phyloP scores from a whole-genome alignment of 1,140 invertebrate species.

The Pseudomyrmex dendroicus region DNA sequence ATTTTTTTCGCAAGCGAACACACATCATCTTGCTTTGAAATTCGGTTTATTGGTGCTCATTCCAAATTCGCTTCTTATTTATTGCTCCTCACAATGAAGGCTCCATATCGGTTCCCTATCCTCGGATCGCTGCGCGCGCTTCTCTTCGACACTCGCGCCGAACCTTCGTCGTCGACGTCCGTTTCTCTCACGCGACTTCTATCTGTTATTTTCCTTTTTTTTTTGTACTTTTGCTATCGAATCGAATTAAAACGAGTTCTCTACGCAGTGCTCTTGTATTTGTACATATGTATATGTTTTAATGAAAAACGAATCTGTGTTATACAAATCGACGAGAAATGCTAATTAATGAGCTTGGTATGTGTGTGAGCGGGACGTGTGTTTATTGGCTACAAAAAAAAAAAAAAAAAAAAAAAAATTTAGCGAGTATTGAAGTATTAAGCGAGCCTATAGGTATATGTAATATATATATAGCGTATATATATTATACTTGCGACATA shows the following conservation, averaged over 20 bases:
- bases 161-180: not conserved
- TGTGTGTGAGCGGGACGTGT: not conserved
- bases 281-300: constrained; percentile 44
- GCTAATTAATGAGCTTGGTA: constrained; percentile 53
- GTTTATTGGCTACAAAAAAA: too few species aligned
- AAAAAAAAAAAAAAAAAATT: constrained; percentile 8
- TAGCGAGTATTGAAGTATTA: constrained; percentile 63
- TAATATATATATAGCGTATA: constrained; percentile 60
- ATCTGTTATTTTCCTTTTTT: constrained; percentile 1
- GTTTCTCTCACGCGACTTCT: constrained; percentile 7
- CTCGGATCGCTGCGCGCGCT: too few species aligned
- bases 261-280: constrained; percentile 50
- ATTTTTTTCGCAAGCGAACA: too few species aligned
- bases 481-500: constrained; percentile 61
- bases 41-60: not conserved
- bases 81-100: not conserved
- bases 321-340: constrained; percentile 53
- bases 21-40: not conserved
- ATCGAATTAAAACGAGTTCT: constrained; percentile 52
- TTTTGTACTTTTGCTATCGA: constrained; percentile 66
- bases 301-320: constrained; percentile 61
- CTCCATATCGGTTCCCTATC: too few species aligned
- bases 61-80: constrained; percentile 35
- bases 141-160: not conserved
- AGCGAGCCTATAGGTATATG: constrained; percentile 73